Percentiles rank a stretch among this genome's conserved stretches.
These are phyloP conservation scores for Todus mexicanus DNA, from an alignment of 2,797 vertebrate species.

Conservation along the genomic window DNA sequence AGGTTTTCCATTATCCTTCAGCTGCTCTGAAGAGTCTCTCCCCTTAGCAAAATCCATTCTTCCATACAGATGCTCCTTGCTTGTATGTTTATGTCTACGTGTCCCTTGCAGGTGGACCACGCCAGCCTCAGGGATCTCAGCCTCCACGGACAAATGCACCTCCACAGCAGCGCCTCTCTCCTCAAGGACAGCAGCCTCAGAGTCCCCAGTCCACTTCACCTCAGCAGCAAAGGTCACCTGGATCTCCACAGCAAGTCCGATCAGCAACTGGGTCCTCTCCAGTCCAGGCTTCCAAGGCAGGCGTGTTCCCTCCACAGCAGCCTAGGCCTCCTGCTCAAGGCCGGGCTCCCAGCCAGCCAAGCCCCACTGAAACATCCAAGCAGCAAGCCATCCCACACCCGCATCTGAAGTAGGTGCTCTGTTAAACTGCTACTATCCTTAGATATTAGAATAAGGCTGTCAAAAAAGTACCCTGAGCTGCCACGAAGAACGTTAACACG, in stretches of 20 bases:
- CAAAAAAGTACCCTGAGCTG: background rate
- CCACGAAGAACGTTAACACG: accelerated
- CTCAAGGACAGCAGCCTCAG: slow-evolving; percentile 79
- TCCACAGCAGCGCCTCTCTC: slow-evolving; percentile 77
- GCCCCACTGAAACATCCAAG: slow-evolving; percentile 74
- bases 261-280: slow-evolving; percentile 85
- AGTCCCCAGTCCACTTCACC: slow-evolving; percentile 81
- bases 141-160: slow-evolving; percentile 63
- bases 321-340: slow-evolving; percentile 75
- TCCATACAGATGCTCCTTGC: background rate
- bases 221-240: slow-evolving; percentile 87
- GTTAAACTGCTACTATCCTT: background rate
- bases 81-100: background rate
- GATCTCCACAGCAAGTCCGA: slow-evolving; percentile 88
- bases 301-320: slow-evolving; percentile 72
- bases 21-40: background rate
- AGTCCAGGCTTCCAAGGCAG: slow-evolving; percentile 87
- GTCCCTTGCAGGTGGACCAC: slow-evolving; percentile 80
- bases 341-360: slow-evolving; percentile 68
- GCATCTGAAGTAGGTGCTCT: slow-evolving; percentile 86
- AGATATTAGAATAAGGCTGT: background rate
- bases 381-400: slow-evolving; percentile 80
- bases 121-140: slow-evolving; percentile 79
- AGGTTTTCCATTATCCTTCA: background rate
- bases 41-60: background rate